Evolutionary conservation across 2,797 vertebrate species (phyloP), one percentile per base, ranked within the genome.

Genomic region (Anomalospiza imberbis): DNA sequence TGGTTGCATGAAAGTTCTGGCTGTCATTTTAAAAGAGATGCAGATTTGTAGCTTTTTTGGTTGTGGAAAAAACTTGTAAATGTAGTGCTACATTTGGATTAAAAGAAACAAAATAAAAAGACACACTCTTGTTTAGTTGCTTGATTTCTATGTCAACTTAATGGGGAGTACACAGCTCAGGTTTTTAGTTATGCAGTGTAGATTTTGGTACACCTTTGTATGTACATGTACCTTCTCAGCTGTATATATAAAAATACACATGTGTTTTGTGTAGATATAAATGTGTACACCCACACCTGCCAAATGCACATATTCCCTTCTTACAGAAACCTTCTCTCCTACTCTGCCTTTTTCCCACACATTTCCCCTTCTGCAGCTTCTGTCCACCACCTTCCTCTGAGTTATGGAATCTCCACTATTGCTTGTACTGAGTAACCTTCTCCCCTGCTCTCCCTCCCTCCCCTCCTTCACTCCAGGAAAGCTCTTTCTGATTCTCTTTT

Each of bases 401-500:
- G 47, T 47, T 88, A 80, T 7, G 85, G 93, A 94, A 90, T 88
- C 71, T 94, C 77, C 36, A 26, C 45, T 53, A 17, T 45, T 94
- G 25, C 32, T 36, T 82, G 42, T 65, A 85, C 51, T 0, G 6
- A 74, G 63, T 88, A 94, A 51, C 78, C 81, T 92, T 94, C 53
- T 85, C 70, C 72, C n/a, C 73, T 26, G 31, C 45, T 21, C n/a
- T 91, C 79, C 73, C 91, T 63, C 44, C 28, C 45, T 92, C 58
- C 75, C 66, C 73, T 89, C 74, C 48, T 60, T 95, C 78, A 75
- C 71, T 89, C 74, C 68, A 89, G 79, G 60, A 96, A 96, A 95
- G 73, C 73, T 89, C 76, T 91, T 91, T 95, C 54, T 95, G 92
- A 93, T 89, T 89, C 70, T 72, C 94, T 57, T 95, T 96, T 75